Conservation (phyloP, 2,113 vertebrate genomes). For the Halcyon senegalensis region DNA sequence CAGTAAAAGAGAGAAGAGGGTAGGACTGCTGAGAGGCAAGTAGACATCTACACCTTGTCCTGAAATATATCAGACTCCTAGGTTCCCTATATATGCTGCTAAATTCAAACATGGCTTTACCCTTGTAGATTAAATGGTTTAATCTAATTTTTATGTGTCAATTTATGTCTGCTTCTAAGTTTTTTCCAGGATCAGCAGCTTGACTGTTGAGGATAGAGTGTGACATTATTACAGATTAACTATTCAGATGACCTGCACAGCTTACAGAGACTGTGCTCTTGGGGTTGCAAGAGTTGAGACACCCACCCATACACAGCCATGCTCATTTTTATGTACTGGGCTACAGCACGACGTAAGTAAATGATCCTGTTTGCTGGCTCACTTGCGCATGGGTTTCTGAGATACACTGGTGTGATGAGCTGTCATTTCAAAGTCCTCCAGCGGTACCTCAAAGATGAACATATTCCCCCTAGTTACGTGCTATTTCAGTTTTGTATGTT, state of each 20-base stretch:
- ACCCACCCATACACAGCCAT: rapidly evolving
- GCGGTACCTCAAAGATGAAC: neutral
- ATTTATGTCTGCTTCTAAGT: neutral
- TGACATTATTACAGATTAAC: neutral
- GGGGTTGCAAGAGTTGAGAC: neutral
- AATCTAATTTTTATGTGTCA: neutral
- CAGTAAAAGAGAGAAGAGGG: neutral
- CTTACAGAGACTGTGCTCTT: neutral
- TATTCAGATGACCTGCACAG: neutral
- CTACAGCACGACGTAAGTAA: neutral
- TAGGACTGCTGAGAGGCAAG: neutral
- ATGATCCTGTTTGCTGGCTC: neutral
- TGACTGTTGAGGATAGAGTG: neutral
- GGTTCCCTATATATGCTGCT: neutral
- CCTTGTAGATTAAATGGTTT: neutral
- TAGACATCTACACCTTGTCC: neutral
- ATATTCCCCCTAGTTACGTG: neutral
- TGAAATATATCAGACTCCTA: neutral
- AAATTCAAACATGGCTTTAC: neutral
- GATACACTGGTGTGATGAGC: neutral
- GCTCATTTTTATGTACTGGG: neutral
- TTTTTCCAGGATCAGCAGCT: neutral
- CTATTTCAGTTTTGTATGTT: neutral
- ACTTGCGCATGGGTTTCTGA: neutral
- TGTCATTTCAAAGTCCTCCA: neutral